Percentiles rank a stretch among this genome's conserved stretches.
Evolutionary conservation across 2,797 vertebrate genomes (phyloP).

Genomic region (Crypturellus tataupa): DNA sequence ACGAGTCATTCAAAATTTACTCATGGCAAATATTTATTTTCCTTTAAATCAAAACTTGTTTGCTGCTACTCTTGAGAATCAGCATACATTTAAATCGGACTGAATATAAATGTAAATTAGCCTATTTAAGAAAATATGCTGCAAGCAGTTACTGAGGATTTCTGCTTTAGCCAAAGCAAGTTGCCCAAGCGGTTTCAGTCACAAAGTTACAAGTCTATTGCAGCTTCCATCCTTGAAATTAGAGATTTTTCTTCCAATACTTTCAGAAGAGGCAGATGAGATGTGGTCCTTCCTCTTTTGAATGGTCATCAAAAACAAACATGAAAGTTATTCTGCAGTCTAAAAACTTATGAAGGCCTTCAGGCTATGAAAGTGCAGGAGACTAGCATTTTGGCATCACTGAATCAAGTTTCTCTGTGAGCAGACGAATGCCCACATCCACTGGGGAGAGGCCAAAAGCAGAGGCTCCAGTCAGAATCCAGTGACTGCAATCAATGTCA

Average conservation of each 20-base stretch:
- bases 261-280: neutral
- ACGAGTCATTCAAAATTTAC: neutral
- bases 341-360: neutral
- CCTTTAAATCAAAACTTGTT: neutral
- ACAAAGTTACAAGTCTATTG: neutral
- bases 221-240: neutral
- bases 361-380: neutral
- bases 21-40: neutral
- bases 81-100: neutral
- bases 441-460: fast-evolving
- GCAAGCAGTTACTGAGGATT: slow-evolving; percentile 6
- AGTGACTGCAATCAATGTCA: neutral
- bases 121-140: slow-evolving; percentile 3
- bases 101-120: slow-evolving; percentile 29
- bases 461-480: neutral
- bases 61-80: slow-evolving; percentile 1
- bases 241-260: neutral
- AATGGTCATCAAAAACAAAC: neutral
- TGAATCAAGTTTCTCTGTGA: neutral
- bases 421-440: neutral
- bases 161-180: slow-evolving; percentile 1
- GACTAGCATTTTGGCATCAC: neutral
- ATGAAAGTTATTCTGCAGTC: neutral
- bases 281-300: neutral
- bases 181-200: slow-evolving; percentile 3